phyloP scores from a whole-genome alignment of 2,797 vertebrate species.

The Jordanella pulchra region DNA sequence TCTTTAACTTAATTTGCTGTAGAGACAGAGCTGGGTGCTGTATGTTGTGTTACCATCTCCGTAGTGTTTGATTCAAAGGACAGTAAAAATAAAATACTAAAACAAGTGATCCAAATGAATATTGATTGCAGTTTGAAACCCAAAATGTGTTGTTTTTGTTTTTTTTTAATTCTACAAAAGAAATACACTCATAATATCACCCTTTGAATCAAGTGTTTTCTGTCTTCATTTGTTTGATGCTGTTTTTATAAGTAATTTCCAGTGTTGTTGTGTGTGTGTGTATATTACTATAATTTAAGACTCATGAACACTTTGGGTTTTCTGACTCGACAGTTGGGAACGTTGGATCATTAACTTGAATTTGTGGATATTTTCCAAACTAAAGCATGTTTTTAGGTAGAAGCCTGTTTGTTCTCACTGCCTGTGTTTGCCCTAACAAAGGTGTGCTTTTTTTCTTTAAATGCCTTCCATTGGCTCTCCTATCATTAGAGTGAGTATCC shows the following conservation, averaged over 20 bases:
- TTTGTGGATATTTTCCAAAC: conserved; percentile 34
- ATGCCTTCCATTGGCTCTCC: conserved; percentile 89
- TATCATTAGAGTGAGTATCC: conserved; percentile 91
- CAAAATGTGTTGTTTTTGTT: conserved; percentile 58
- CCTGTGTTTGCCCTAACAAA: conserved; percentile 80
- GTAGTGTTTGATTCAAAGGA: conserved; percentile 75
- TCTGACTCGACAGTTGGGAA: conserved; percentile 35
- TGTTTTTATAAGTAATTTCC: conserved; percentile 42
- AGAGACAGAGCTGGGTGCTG: conserved; percentile 53
- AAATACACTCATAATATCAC: conserved; percentile 77
- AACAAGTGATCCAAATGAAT: conserved; percentile 62
- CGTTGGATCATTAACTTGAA: conserved; percentile 34
- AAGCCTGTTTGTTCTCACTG: conserved; percentile 77
- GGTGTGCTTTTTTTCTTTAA: conserved; percentile 87
- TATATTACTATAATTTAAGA: conserved; percentile 69
- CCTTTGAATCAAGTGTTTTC: conserved; percentile 80
- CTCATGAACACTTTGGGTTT: conserved; percentile 50
- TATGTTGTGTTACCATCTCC: conserved; percentile 56
- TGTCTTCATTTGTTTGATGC: conserved; percentile 73
- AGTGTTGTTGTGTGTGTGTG: conserved; percentile 62
- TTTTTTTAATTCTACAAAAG: conserved; percentile 43
- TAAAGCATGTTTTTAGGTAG: conserved; percentile 82
- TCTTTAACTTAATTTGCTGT: conserved; percentile 75
- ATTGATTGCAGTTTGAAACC: conserved; percentile 66
- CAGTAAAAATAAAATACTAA: conserved; percentile 46